Evolutionary conservation across 2,888 invertebrate genomes (phyloP), one percentile per base, ranked within the genome.

Genomic region (Diaprepes abbreviatus): DNA sequence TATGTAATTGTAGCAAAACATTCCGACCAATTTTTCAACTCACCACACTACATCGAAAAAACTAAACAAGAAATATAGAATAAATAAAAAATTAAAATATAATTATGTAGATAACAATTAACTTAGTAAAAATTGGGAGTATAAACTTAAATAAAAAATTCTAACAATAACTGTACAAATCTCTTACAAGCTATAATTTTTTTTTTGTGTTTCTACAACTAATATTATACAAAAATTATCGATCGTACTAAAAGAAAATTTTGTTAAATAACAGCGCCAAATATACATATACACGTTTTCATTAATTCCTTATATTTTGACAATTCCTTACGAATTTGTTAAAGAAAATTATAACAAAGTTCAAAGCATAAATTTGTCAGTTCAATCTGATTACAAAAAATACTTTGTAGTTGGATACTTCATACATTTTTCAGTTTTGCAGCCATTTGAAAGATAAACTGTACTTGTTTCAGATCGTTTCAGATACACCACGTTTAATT

Each of bases 71-170:
- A 69, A 73, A 67, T 75, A 74, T 70, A 65, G 58, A 73, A 73
- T 72, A 74, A 77, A 76, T 77, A 78, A 79, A 77, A 77, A 78
- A 77, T 76, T 76, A 76, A 74, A 78, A 74, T 77, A 76, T 74
- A 77, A 78, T 76, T 77, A 76, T 70, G 75, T 74, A 74, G 64
- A 74, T 74, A 77, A 74, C 74, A 77, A 76, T 71, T 76, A 79
- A 75, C 75, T 65, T 58, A 65, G 40, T 57, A 74, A 75, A 78
- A 74, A 70, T 69, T 52, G 58, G 63, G 72, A 71, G 66, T 75
- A 75, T 74, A 76, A 79, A 79, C 78, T 75, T 78, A 79, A 79
- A 77, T 75, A 71, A 73, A 75, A 75, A 74, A 63, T 69, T 73
- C 74, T 70, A 66, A 70, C 66, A 64, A 69, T 64, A 40, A 67